Evolutionary conservation across 2,888 invertebrate species (phyloP).

Genomic region (Leptinotarsa juncta): DNA sequence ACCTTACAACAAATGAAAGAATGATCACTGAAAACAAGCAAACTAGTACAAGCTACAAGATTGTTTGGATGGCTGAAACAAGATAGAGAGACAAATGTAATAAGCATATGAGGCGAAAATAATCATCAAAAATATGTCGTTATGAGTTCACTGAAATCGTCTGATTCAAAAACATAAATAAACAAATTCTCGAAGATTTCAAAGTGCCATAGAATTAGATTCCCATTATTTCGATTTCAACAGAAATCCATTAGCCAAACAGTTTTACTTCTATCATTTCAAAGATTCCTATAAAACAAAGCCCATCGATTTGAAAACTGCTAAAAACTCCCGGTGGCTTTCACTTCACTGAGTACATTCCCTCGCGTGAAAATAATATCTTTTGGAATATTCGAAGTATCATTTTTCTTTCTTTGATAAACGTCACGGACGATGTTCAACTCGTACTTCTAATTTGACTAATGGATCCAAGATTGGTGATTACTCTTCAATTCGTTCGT

Average conservation of each 20-base stretch:
- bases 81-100: too few species aligned
- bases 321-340: constrained; percentile 21
- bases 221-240: neutral
- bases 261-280: neutral
- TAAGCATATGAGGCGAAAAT: too few species aligned
- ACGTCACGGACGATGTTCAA: constrained; percentile 44
- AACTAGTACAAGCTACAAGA: too few species aligned
- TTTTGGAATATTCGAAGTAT: constrained; percentile 43
- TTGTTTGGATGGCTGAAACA: too few species aligned
- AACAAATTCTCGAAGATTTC: neutral
- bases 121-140: too few species aligned
- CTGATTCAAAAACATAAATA: neutral
- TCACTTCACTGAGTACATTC: constrained; percentile 28
- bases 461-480: constrained; percentile 48
- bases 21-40: too few species aligned
- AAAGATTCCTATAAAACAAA: constrained; percentile 23
- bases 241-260: neutral
- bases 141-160: too few species aligned
- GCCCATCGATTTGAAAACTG: constrained; percentile 24
- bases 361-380: constrained; percentile 32
- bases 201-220: neutral
- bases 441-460: constrained; percentile 48
- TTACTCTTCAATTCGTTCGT: constrained; percentile 44
- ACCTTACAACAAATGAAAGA: too few species aligned
- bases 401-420: constrained; percentile 45